phyloP scores from a whole-genome alignment of 2,113 vertebrate genomes.

The Oncorhynchus mykiss region DNA sequence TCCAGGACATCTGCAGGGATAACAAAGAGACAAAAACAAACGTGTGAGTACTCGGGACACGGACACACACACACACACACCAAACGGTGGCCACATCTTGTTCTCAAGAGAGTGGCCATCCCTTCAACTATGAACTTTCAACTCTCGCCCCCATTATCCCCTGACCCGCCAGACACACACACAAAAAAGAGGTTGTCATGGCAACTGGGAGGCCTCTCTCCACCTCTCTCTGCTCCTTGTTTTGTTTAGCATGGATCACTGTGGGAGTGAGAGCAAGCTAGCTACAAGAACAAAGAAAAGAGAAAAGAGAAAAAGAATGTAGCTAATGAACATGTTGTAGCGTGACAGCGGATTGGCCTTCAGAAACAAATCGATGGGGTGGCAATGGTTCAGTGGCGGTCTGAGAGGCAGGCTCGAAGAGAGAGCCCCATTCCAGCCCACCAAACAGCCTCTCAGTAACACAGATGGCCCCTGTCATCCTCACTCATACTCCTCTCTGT shows the following conservation, averaged over 20 bases:
- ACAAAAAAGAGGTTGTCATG: no score
- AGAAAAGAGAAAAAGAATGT: constrained; percentile 2
- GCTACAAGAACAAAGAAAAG: constrained; percentile 30
- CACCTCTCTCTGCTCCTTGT: constrained; percentile 15
- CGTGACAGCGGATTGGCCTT: constrained; percentile 38
- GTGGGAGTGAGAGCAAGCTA: constrained; percentile 46
- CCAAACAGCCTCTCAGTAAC: not conserved
- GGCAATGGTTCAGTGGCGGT: constrained; percentile 56
- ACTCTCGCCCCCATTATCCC: constrained; percentile 43
- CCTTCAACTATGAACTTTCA: constrained; percentile 53
- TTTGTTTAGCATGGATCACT: constrained; percentile 47
- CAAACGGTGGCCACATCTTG: no score
- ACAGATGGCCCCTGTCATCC: not conserved
- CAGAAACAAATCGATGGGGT: constrained; percentile 43
- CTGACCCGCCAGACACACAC: not conserved
- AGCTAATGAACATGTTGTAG: constrained; percentile 68
- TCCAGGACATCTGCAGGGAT: constrained; percentile 54
- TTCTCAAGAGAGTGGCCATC: constrained; percentile 11
- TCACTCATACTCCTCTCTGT: not conserved
- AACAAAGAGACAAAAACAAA: not conserved
- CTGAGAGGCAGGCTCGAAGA: constrained; percentile 21
- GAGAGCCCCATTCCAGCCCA: not conserved
- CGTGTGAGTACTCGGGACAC: not conserved
- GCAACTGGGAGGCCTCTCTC: no score
- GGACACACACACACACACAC: not conserved